Evolutionary conservation across 2,113 vertebrate genomes (phyloP).

Genomic region (Rhabdornis inornatus): DNA sequence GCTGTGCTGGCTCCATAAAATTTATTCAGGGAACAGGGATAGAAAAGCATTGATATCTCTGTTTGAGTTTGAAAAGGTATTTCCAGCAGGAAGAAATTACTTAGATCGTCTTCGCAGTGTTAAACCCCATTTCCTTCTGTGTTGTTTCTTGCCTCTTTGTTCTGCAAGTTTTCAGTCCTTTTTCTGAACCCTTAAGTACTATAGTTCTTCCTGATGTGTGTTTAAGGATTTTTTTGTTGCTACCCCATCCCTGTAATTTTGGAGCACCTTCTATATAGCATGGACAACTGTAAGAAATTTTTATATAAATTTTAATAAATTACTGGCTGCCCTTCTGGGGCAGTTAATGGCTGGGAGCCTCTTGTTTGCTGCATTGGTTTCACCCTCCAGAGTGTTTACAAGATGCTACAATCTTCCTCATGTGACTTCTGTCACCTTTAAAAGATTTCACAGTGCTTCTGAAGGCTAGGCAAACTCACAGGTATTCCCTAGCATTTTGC

Average conservation of each 20-base stretch:
- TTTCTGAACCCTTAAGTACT: neutral
- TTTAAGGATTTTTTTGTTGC: neutral
- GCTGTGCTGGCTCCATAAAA: neutral
- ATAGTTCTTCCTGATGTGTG: neutral
- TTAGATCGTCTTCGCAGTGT: neutral
- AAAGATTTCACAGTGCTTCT: neutral
- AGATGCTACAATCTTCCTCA: neutral
- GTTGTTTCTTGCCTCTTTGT: neutral
- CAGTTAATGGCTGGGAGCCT: neutral
- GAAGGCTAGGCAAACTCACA: neutral
- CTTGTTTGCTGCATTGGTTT: neutral
- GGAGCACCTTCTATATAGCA: neutral
- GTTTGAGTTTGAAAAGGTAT: neutral
- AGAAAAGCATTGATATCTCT: neutral
- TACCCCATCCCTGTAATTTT: neutral
- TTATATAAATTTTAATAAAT: neutral
- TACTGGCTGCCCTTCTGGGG: neutral
- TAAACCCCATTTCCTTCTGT: neutral
- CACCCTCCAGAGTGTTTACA: neutral
- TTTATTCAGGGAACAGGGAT: neutral
- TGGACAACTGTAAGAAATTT: neutral
- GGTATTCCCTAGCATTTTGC: neutral
- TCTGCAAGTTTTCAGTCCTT: neutral
- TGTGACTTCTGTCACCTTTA: neutral
- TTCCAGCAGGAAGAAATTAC: neutral